Conservation (phyloP, 2,113 vertebrate genomes). For the Upupa epops region DNA sequence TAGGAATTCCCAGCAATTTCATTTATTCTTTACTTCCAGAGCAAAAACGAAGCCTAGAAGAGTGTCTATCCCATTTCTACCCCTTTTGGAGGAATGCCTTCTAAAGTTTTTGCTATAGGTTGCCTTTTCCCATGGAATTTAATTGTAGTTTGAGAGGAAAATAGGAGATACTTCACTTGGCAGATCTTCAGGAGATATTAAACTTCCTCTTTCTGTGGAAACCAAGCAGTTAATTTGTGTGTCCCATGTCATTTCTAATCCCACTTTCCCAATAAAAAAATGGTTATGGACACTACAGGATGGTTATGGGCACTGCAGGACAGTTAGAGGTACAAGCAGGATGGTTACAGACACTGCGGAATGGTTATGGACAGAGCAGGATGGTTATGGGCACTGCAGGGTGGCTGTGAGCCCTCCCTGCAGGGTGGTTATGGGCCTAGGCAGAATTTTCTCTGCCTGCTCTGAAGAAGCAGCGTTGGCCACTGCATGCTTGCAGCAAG, state of each 20-base stretch:
- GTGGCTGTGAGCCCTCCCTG: too few relatives aligned
- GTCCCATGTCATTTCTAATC: not conserved
- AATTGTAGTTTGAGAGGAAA: not conserved
- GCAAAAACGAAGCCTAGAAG: not conserved
- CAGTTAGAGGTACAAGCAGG: too few relatives aligned
- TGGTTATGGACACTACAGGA: accelerated
- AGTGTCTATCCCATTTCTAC: not conserved
- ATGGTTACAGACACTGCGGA: too few relatives aligned
- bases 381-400: too few relatives aligned
- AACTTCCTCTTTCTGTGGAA: not conserved
- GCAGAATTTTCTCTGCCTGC: not conserved
- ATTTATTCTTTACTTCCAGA: not conserved
- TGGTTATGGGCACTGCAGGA: too few relatives aligned
- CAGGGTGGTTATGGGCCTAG: accelerated
- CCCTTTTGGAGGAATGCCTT: not conserved
- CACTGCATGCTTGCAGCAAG: not conserved
- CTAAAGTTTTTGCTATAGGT: not conserved
- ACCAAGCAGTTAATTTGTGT: not conserved
- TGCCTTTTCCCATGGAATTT: not conserved
- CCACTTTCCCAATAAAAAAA: not conserved
- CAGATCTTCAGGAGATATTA: not conserved
- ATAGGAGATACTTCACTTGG: not conserved
- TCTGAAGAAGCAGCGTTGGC: not conserved
- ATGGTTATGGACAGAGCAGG: too few relatives aligned
- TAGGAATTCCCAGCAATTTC: not conserved